These are phyloP conservation scores for Poecile atricapillus DNA, from an alignment of 2,113 vertebrate species.

Conservation along the genomic window DNA sequence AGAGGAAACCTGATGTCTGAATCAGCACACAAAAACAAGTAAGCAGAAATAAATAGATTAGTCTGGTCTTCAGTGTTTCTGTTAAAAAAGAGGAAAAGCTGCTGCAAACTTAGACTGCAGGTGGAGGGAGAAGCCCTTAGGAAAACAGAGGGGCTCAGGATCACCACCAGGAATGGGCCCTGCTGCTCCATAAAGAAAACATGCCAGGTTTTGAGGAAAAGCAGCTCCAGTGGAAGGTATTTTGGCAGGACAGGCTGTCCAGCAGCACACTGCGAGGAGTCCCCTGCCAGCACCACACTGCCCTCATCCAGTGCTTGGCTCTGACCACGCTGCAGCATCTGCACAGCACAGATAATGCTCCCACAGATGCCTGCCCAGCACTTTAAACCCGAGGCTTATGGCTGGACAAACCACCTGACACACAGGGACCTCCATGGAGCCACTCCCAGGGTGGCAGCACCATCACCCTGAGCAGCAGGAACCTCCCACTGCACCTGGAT, in stretches of 20 bases:
- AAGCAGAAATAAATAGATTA: not conserved
- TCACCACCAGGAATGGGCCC: not conserved
- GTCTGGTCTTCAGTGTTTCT: not conserved
- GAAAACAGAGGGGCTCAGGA: not conserved
- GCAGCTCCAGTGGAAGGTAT: not conserved
- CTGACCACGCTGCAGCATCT: not conserved
- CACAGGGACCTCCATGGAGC: not conserved
- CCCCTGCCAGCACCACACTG: not conserved
- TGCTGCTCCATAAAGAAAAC: not conserved
- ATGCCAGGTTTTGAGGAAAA: not conserved
- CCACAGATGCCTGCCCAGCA: not conserved
- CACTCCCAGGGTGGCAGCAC: not conserved
- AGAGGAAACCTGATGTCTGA: not conserved
- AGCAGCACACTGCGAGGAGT: not conserved
- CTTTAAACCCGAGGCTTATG: fast-evolving
- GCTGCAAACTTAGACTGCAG: not conserved
- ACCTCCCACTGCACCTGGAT: not conserved
- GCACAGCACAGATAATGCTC: not conserved
- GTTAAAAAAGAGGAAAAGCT: not conserved
- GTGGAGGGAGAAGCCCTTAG: not conserved
- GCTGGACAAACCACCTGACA: not conserved
- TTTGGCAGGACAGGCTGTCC: not conserved
- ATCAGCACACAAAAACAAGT: not conserved
- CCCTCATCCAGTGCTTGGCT: not conserved
- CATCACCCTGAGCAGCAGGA: not conserved